These are phyloP conservation scores for Pagrus major DNA, from an alignment of 2,113 vertebrate species.

Conservation along the genomic window DNA sequence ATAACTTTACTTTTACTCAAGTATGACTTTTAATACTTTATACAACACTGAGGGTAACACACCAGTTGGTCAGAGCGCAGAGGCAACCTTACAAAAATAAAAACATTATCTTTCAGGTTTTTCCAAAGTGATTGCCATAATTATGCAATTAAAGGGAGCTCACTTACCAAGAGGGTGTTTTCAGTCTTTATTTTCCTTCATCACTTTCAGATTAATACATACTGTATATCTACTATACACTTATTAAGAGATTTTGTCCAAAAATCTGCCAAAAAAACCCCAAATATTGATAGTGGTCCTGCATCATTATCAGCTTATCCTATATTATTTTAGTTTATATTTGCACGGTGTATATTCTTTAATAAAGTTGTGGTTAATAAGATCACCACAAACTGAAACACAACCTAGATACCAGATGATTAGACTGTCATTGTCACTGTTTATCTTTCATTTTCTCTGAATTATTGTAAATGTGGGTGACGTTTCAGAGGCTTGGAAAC, in stretches of 20 bases:
- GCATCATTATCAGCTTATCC: not conserved
- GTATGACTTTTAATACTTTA: too few species aligned
- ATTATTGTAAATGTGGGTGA: not conserved
- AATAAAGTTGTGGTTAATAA: not conserved
- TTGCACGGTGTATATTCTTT: not conserved
- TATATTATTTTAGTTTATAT: not conserved
- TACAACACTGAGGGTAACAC: too few species aligned
- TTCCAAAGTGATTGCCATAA: not conserved
- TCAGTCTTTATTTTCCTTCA: not conserved
- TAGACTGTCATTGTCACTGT: not conserved
- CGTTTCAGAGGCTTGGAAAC: not conserved
- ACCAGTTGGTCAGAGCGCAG: too few species aligned
- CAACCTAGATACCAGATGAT: not conserved
- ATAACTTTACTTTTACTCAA: too few species aligned
- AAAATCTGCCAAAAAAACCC: not conserved
- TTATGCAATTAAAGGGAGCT: not conserved
- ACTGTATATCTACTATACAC: too few species aligned
- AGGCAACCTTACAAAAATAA: too few species aligned
- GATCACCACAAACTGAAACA: not conserved
- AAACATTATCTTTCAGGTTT: not conserved
- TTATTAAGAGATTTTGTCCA: too few species aligned
- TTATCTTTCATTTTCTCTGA: not conserved
- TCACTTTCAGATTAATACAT: not conserved
- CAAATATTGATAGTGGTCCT: not conserved
- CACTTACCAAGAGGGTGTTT: not conserved